Conservation (phyloP, 1,140 invertebrate genomes). For the Lanistes nyassanus region DNA sequence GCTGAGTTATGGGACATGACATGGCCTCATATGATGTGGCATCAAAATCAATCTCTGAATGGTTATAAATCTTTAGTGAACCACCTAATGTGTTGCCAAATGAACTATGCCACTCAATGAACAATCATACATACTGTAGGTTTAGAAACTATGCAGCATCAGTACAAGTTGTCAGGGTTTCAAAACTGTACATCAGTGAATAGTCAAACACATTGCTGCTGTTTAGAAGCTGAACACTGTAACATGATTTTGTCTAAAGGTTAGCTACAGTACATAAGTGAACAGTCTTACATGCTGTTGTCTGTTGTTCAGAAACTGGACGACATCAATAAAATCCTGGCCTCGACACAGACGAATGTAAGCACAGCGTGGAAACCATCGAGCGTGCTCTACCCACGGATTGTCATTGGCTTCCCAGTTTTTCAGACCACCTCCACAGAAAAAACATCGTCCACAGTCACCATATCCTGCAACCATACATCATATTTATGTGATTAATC, state of each 20-base stretch:
- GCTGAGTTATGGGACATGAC: no score
- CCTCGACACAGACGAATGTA: conserved; percentile 82
- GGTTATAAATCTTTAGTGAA: no score
- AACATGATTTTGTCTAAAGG: not conserved
- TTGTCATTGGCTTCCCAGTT: conserved; percentile 80
- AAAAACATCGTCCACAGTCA: conserved; percentile 84
- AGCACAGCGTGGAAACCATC: conserved; percentile 73
- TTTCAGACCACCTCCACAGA: conserved; percentile 78
- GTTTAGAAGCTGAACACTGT: no score
- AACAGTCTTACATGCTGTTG: conserved; percentile 10
- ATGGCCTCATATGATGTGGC: no score
- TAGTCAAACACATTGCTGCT: no score
- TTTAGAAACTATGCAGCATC: no score
- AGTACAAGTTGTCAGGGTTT: no score
- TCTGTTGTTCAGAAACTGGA: conserved; percentile 18
- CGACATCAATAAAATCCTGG: conserved; percentile 75
- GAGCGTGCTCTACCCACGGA: conserved; percentile 79
- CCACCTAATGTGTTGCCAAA: no score
- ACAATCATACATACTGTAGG: no score
- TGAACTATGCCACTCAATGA: no score
- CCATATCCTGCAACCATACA: conserved; percentile 70
- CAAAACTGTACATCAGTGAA: no score
- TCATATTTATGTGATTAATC: not conserved
- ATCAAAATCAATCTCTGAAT: no score
- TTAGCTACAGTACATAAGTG: not conserved